Evolutionary conservation across 2,113 vertebrate genomes (phyloP).

Genomic region (Greenwoodochromis staneri): DNA sequence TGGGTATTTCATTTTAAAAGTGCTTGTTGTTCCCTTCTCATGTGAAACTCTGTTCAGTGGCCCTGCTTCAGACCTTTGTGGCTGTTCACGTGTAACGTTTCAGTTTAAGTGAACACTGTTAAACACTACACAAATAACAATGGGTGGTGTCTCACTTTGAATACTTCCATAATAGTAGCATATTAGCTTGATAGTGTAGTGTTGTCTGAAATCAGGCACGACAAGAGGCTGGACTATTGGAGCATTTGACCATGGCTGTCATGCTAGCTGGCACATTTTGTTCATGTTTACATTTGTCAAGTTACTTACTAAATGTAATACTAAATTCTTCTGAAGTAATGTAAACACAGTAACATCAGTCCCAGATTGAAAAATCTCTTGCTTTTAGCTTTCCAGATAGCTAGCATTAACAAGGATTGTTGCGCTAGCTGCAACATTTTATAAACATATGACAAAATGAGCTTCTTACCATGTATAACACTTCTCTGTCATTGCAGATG

Average conservation of each 20-base stretch:
- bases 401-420: not conserved
- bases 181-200: not conserved
- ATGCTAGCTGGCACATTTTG: not conserved
- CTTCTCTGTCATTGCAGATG: not conserved
- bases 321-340: not conserved
- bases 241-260: not conserved
- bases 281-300: not conserved
- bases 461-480: not conserved
- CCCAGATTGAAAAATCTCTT: not conserved
- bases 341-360: not conserved
- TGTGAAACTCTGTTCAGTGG: constrained; percentile 41
- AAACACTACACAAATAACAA: not conserved
- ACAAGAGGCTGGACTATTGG: not conserved
- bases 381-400: not conserved
- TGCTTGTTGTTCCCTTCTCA: constrained; percentile 32
- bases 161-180: not conserved
- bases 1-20: constrained; percentile 31
- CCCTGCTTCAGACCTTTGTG: constrained; percentile 6
- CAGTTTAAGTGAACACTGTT: constrained; percentile 3
- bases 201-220: not conserved
- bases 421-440: not conserved
- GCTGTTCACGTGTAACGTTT: constrained; percentile 24
- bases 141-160: not conserved
- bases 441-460: not conserved
- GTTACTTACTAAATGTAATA: not conserved